A percentile compares a stretch with the other conserved stretches of the same genome.
Evolutionary conservation across 1,140 invertebrate genomes (phyloP).

Genomic region (Drosophila orena): DNA sequence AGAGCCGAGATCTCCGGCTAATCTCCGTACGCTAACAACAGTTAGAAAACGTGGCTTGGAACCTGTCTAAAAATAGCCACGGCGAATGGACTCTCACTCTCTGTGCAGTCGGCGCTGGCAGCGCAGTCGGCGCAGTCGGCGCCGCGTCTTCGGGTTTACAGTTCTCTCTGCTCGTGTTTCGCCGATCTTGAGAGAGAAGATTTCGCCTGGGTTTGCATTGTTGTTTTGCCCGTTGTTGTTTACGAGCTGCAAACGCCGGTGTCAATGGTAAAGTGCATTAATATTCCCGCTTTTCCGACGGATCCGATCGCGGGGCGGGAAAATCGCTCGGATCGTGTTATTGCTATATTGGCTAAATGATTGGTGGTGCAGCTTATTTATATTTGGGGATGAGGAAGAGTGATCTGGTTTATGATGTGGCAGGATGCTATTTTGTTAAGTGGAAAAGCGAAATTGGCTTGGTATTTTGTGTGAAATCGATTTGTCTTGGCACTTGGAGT

Average conservation of each 20-base stretch:
- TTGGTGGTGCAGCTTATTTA: conserved; percentile 34
- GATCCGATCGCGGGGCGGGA: too few relatives aligned
- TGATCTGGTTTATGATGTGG: conserved; percentile 47
- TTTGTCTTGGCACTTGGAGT: conserved; percentile 5
- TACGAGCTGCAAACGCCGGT: conserved; percentile 53
- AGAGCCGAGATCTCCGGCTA: conserved; percentile 6
- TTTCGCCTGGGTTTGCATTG: conserved; percentile 16
- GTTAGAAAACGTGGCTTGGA: conserved; percentile 83
- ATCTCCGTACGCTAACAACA: conserved; percentile 75
- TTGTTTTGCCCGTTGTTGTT: conserved; percentile 43
- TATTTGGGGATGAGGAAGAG: conserved; percentile 11
- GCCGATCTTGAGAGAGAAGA: conserved; percentile 39
- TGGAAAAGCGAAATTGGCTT: conserved; percentile 32
- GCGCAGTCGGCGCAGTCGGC: conserved; percentile 16
- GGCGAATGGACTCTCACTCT: conserved; percentile 75
- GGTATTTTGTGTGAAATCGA: conserved; percentile 37
- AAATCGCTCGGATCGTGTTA: conserved; percentile 23
- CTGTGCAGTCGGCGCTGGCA: conserved; percentile 15
- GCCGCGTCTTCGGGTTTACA: conserved; percentile 17
- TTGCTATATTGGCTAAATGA: conserved; percentile 42
- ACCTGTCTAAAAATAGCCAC: conserved; percentile 84
- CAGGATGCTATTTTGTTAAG: conserved; percentile 9
- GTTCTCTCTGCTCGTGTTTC: not conserved
- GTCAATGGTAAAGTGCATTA: conserved; percentile 66
- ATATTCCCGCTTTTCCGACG: conserved; percentile 30